A percentile compares a stretch with the other conserved stretches of the same genome.
These are phyloP conservation scores for Bellardia bayeri DNA, from an alignment of 2,888 invertebrate species.

Conservation along the genomic window DNA sequence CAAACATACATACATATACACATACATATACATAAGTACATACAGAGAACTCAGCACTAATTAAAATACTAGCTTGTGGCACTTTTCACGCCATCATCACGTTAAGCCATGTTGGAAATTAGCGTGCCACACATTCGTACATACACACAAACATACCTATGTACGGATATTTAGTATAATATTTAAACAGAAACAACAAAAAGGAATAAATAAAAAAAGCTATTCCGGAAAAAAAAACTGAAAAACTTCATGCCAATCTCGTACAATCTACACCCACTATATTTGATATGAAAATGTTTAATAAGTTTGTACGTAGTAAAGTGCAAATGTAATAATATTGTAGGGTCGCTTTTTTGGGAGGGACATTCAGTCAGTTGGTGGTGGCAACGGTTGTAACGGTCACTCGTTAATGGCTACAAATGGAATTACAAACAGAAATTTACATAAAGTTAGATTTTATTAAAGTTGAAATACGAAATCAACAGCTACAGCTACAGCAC, in stretches of 20 bases:
- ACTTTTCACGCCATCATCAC: constrained; percentile 73
- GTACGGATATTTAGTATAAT: constrained; percentile 46
- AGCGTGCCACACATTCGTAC: constrained; percentile 55
- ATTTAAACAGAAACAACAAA: constrained; percentile 51
- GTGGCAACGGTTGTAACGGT: constrained; percentile 36
- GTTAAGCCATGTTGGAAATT: constrained; percentile 70
- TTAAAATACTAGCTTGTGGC: constrained; percentile 72
- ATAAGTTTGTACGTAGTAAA: neutral
- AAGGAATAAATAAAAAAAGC: constrained; percentile 27
- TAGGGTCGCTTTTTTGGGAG: constrained; percentile 19
- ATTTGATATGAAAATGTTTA: constrained; percentile 44
- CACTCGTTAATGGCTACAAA: constrained; percentile 54
- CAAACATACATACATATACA: constrained; percentile 18
- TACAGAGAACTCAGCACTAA: constrained; percentile 64
- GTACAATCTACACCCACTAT: constrained; percentile 19
- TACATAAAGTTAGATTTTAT: constrained; percentile 57
- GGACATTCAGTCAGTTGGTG: constrained; percentile 24
- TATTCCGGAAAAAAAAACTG: neutral
- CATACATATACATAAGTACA: neutral
- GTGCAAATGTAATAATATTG: neutral
- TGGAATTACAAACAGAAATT: constrained; percentile 52
- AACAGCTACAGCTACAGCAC: neutral
- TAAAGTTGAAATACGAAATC: constrained; percentile 33
- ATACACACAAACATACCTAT: constrained; percentile 22
- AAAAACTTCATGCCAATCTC: constrained; percentile 49